These are phyloP conservation scores for Zenarchopterus dispar DNA, from an alignment of 2,797 vertebrate genomes.

Conservation along the genomic window DNA sequence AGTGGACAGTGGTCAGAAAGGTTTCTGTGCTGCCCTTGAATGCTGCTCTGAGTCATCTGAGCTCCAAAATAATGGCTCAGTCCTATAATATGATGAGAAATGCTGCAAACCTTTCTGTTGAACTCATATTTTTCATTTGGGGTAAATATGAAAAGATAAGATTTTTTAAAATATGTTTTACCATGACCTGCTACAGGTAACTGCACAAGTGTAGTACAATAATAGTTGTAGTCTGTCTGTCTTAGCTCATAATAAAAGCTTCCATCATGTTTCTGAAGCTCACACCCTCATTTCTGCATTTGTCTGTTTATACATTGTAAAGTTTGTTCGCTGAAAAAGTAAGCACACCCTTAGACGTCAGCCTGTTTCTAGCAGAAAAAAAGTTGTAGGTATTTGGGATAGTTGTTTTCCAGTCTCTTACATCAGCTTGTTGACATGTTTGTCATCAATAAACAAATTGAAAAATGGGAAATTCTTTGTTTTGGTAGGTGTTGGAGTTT, in stretches of 20 bases:
- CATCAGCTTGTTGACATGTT: background rate
- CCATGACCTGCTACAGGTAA: background rate
- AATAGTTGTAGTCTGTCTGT: background rate
- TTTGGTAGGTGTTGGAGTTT: too few relatives aligned
- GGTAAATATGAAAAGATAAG: too few relatives aligned
- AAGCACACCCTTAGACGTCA: too few relatives aligned
- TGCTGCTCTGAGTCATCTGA: slow-evolving; percentile 32
- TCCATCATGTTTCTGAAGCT: background rate
- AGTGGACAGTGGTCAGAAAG: slow-evolving; percentile 8
- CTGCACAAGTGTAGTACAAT: background rate
- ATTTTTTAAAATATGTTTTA: background rate
- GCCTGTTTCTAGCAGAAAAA: too few relatives aligned
- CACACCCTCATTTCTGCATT: background rate
- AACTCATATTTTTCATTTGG: slow-evolving; percentile 5
- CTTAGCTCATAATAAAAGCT: background rate
- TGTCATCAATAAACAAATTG: too few relatives aligned
- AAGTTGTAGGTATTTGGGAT: background rate
- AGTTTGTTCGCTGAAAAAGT: too few relatives aligned
- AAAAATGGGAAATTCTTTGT: too few relatives aligned
- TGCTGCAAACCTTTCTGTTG: slow-evolving; percentile 13
- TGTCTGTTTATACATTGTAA: too few relatives aligned
- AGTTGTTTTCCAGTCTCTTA: background rate
- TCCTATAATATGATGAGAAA: slow-evolving; percentile 10
- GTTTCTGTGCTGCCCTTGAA: slow-evolving; percentile 9
- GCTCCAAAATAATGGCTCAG: slow-evolving; percentile 16